phyloP scores from a whole-genome alignment of 2,113 vertebrate genomes.

The Cynocephalus volans region DNA sequence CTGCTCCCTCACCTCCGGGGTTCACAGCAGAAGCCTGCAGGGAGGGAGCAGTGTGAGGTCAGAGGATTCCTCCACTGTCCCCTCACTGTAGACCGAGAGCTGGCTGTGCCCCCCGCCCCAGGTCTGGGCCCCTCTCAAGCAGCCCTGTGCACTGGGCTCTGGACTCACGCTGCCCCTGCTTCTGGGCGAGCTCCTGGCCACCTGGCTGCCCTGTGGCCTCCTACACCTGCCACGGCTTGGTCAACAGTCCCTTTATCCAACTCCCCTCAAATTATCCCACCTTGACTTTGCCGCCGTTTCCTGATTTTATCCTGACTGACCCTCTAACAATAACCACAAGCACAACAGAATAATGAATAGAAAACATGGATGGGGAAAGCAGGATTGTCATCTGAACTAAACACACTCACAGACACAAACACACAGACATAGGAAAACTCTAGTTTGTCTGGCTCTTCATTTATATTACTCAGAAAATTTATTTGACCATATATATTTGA shows the following conservation, averaged over 20 bases:
- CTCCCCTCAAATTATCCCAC: not conserved
- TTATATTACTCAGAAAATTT: not conserved
- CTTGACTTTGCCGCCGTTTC: not conserved
- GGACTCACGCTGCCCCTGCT: too few species aligned
- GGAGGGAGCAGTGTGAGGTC: not conserved
- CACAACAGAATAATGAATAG: not conserved
- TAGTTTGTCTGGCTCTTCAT: not conserved
- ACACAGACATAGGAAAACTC: not conserved
- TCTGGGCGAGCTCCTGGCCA: not conserved
- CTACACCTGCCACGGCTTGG: too few species aligned
- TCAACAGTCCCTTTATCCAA: not conserved
- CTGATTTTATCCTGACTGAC: not conserved
- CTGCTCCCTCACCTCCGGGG: rapidly evolving
- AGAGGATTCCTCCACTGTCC: not conserved
- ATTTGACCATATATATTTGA: not conserved
- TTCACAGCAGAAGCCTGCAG: too few species aligned
- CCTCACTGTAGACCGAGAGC: not conserved
- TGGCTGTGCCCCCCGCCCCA: not conserved
- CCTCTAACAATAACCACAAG: not conserved
- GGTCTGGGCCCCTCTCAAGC: too few species aligned
- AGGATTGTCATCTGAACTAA: not conserved
- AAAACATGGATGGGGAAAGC: not conserved
- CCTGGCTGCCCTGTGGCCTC: not conserved
- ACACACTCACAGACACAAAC: not conserved
- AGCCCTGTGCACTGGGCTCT: too few species aligned